phyloP scores from a whole-genome alignment of 2,113 vertebrate genomes.

The Pampusana beccarii region DNA sequence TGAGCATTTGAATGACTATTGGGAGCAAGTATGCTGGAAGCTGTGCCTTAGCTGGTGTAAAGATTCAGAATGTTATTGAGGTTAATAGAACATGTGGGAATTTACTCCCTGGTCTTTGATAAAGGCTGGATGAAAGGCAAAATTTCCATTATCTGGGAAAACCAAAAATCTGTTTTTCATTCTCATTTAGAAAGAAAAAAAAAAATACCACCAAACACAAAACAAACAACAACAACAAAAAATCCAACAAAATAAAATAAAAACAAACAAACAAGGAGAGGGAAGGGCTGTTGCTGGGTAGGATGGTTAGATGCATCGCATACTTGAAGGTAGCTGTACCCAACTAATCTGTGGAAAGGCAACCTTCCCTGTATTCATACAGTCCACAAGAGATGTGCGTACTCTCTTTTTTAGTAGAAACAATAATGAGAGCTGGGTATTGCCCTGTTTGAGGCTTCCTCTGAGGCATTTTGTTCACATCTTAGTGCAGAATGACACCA shows the following conservation, averaged over 20 bases:
- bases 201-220: too few relatives aligned
- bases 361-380: not conserved
- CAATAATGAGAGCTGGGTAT: not conserved
- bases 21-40: not conserved
- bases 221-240: too few relatives aligned
- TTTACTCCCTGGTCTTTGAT: not conserved
- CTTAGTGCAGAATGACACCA: not conserved
- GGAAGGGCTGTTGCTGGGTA: not conserved
- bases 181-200: not conserved
- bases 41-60: not conserved
- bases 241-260: fast-evolving
- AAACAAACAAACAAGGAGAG: not conserved
- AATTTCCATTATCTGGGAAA: not conserved
- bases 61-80: not conserved
- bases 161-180: not conserved
- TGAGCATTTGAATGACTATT: fast-evolving
- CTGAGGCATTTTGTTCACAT: not conserved
- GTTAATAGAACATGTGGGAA: not conserved
- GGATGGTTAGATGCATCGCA: not conserved
- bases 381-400: not conserved
- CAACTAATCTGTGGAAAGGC: not conserved
- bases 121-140: not conserved
- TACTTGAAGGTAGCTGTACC: not conserved
- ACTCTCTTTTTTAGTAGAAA: not conserved
- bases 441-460: not conserved